Percentiles rank a stretch among this genome's conserved stretches.
These are phyloP conservation scores for Chunga burmeisteri DNA, from an alignment of 2,113 vertebrate species.

Conservation along the genomic window DNA sequence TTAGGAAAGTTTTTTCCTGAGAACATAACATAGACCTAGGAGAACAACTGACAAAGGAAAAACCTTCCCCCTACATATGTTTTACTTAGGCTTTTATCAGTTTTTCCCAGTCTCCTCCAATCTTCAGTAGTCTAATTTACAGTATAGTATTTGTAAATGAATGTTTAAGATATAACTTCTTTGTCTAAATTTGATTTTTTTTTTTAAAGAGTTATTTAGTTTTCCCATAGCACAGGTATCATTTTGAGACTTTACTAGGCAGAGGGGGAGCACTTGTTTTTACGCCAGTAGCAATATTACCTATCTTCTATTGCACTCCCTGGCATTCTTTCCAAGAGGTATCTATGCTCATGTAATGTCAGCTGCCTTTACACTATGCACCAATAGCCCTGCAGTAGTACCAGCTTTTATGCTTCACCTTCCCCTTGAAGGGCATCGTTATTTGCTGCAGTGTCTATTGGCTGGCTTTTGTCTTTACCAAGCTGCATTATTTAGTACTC, in stretches of 20 bases:
- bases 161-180: background rate
- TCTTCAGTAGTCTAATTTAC: background rate
- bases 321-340: background rate
- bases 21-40: background rate
- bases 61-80: no score
- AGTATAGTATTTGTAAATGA: background rate
- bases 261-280: background rate
- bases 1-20: background rate
- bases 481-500: conserved; percentile 26
- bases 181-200: background rate
- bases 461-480: background rate
- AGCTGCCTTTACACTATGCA: background rate
- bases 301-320: background rate
- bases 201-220: background rate
- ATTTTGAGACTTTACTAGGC: background rate
- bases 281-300: background rate
- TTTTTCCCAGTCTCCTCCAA: background rate
- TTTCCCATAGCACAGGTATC: background rate
- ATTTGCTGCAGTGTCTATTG: background rate
- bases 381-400: background rate
- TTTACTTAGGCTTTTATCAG: background rate
- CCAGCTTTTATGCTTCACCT: background rate
- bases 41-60: background rate
- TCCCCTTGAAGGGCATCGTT: background rate
- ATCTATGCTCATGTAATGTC: background rate